Evolutionary conservation across 2,888 invertebrate genomes (phyloP), one percentile per base, ranked within the genome.

Genomic region (Automeris io): DNA sequence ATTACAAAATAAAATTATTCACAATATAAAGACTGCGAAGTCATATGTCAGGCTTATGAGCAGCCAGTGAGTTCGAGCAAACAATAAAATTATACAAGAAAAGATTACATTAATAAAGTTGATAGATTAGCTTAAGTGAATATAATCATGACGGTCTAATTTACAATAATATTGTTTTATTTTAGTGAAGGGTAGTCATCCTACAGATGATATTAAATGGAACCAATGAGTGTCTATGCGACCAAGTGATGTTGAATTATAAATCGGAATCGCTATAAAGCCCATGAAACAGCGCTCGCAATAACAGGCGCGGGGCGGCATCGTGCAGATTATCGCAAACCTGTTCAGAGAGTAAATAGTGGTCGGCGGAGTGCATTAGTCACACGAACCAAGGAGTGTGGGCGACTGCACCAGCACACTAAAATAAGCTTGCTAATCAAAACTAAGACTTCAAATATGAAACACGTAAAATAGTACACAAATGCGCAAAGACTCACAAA

Each of bases 351-450:
- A 26, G 34, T 75, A 80, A 83, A 74, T 81, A 80, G 78, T 78
- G 65, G 71, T 47, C 53, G 53, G 60, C 64, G 62, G 69, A 61
- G 65, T 63, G 65, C 77, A 79, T 81, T 79, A 78, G 73, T 80
- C 77, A 80, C 77, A 69, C 57, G 62, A 61, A 54, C 57, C 50
- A 47, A 47, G 46, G 57, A 57, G 71, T 42, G 53, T 55, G 49
- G 55, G 55, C 47, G 49, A 39, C 40, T 35, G 40, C 33, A 32
- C 24, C 24, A 22, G 31, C 35, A 32, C 32, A 33, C 41, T 42
- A 46, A n/a, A 51, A 42, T 46, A 44, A 54, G 39, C 42, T 41
- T 12, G 42, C 41, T 49, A 45, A 48, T 46, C 45, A 24, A 37
- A 39, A 35, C 24, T 18, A 41, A 40, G 23, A 25, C 25, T 21